Percentiles rank a stretch among this genome's conserved stretches.
Conservation (phyloP, 2,888 invertebrate genomes). For the Amaurobius ferox region DNA sequence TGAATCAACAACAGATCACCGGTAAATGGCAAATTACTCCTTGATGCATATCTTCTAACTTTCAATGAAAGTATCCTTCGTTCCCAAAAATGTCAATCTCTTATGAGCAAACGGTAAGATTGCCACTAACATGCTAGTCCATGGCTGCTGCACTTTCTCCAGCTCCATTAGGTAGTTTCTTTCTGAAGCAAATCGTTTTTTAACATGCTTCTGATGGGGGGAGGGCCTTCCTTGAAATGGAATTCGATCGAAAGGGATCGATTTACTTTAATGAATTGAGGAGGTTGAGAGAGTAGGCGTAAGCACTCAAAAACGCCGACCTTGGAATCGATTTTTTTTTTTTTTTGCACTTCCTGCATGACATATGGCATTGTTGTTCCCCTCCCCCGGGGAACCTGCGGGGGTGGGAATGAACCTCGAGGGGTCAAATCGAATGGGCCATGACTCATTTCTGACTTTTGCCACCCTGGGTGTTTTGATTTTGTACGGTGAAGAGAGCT, state of each 20-base stretch:
- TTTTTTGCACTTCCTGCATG: slow-evolving; percentile 22
- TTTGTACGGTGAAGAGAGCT: slow-evolving; percentile 4
- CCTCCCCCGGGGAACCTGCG: not conserved
- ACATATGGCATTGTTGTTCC: slow-evolving; percentile 41
- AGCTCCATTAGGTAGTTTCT: slow-evolving; percentile 17
- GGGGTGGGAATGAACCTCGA: slow-evolving; percentile 24
- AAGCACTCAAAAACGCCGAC: slow-evolving; percentile 25
- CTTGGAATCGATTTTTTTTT: not conserved
- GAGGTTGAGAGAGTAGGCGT: slow-evolving; percentile 29
- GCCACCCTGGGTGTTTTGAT: slow-evolving; percentile 40
- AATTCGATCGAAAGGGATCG: slow-evolving; percentile 28
- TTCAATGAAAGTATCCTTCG: no score
- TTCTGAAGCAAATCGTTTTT: slow-evolving; percentile 21
- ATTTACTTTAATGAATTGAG: slow-evolving; percentile 25
- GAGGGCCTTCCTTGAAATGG: slow-evolving; percentile 7
- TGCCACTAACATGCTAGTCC: not conserved
- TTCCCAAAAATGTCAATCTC: no score
- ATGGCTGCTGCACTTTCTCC: not conserved
- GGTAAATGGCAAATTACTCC: no score
- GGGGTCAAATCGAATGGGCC: slow-evolving; percentile 50
- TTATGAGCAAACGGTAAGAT: not conserved
- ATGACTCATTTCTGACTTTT: slow-evolving; percentile 49
- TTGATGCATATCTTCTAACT: no score
- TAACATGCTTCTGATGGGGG: slow-evolving; percentile 25
- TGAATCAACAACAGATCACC: no score